These are phyloP conservation scores for Pseudolaguvia tuberculata DNA, from an alignment of 2,113 vertebrate genomes.

Conservation along the genomic window DNA sequence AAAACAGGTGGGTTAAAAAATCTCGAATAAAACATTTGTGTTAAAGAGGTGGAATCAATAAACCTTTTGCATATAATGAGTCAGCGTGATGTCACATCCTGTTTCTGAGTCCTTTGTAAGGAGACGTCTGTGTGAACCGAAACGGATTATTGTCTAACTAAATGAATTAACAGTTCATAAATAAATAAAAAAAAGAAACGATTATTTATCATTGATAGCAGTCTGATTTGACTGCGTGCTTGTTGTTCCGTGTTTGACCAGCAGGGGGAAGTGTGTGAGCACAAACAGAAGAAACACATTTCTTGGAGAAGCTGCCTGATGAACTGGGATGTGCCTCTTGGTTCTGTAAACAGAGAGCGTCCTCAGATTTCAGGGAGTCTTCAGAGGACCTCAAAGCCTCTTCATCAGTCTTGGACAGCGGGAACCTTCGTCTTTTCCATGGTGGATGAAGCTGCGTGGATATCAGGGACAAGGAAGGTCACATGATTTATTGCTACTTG, in stretches of 20 bases:
- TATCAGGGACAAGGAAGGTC: neutral
- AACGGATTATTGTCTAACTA: too few relatives aligned
- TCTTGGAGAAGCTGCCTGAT: neutral
- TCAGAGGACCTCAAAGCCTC: conserved; percentile 55
- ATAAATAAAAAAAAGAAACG: neutral
- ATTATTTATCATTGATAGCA: neutral
- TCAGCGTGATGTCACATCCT: conserved; percentile 38
- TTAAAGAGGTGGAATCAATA: neutral
- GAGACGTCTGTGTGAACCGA: neutral
- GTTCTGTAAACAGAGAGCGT: neutral
- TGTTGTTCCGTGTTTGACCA: conserved; percentile 8
- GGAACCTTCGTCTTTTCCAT: conserved; percentile 74
- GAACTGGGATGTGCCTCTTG: neutral
- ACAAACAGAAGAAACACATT: neutral
- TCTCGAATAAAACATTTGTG: too few relatives aligned
- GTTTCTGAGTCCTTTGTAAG: neutral
- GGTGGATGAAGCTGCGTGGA: conserved; percentile 41
- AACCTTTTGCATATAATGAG: neutral
- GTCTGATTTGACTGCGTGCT: neutral
- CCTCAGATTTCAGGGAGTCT: neutral
- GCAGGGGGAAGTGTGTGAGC: conserved; percentile 17
- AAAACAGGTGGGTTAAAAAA: neutral
- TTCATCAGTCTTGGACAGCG: conserved; percentile 66
- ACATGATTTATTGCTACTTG: too few relatives aligned
- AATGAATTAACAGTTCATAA: too few relatives aligned